Base-by-base conservation (phyloP, 1,140 invertebrate species). In the Lethocerus indicus region DNA sequence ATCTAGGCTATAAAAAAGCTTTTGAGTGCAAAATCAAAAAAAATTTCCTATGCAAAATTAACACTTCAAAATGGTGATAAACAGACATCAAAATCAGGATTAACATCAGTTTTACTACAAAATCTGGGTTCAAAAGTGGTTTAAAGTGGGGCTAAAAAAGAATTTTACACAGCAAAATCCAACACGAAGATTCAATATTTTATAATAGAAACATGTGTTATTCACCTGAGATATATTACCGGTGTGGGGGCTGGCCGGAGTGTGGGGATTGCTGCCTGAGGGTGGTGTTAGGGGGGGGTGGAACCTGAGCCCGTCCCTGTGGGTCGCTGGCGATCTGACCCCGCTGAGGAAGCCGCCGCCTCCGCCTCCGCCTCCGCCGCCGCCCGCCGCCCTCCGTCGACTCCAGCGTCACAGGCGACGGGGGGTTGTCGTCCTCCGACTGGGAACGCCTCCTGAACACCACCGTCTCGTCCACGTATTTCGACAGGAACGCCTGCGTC, bases 341-440 rank as follows among this genome's bases (percentile, higher is more conserved):
- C 72, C 64, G 65, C 68, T 29, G 6, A 54, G 45, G 49, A 59
- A 59, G 1, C 52, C 48, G 23, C 47, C 47, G 28, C 70, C n/a
- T n/a, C 67, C 49, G 73, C 74, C 1, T 72, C 74, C 24, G 56
- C 50, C 50, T 88, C 81, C 64, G 83, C 71, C 5, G 85, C 78
- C 47, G 90, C 81, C n/a, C n/a, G 23, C 47, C 47, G 28, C 70
- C 67, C 49, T 73, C 74, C 1, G 72, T 74, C 24, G 56, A 52
- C 50, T 88, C 81, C 64, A 83, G 71, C 5, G 85, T 78, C 47
- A 91, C 81, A 0, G 89, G 88, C 2, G 90, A 95, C 0, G 90
- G 86, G 12, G 91, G 91, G 70, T 95, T 94, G 58, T 95, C 91
- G 61, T 97, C 92, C 63, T 95, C 91, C 14, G 86, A 87, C 52